These are phyloP conservation scores for Anadara kagoshimensis DNA, from an alignment of 1,140 invertebrate genomes.

Conservation along the genomic window DNA sequence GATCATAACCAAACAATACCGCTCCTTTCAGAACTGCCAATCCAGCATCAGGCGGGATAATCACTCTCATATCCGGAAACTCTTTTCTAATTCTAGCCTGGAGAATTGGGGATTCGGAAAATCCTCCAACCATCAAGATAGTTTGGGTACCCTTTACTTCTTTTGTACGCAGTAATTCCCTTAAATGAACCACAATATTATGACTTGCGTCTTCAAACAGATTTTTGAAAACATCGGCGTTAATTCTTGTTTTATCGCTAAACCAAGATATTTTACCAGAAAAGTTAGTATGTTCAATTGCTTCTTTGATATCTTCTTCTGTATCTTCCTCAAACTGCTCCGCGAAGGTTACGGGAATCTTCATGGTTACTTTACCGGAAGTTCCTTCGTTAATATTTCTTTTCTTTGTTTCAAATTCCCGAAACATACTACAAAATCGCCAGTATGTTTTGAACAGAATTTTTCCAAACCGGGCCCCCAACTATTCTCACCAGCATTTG, in stretches of 20 bases:
- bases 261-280: slow-evolving; percentile 14
- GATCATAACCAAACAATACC: slow-evolving; percentile 48
- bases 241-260: slow-evolving; percentile 31
- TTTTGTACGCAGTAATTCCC: slow-evolving; percentile 29
- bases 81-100: slow-evolving; percentile 27
- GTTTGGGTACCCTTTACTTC: slow-evolving; percentile 24
- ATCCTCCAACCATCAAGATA: slow-evolving; percentile 53
- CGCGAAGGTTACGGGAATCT: slow-evolving; percentile 33
- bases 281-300: slow-evolving; percentile 13
- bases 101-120: slow-evolving; percentile 39
- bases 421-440: slow-evolving; percentile 41
- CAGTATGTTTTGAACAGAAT: slow-evolving; percentile 23
- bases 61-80: slow-evolving; percentile 35
- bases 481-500: slow-evolving; percentile 38
- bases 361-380: slow-evolving; percentile 24
- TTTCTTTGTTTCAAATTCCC: slow-evolving; percentile 50
- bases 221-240: slow-evolving; percentile 2
- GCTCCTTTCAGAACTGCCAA: slow-evolving; percentile 51
- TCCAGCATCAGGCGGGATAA: slow-evolving; percentile 47
- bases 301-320: slow-evolving; percentile 32
- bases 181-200: slow-evolving; percentile 40
- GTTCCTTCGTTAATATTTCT: slow-evolving; percentile 23
- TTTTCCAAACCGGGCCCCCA: slow-evolving; percentile 5
- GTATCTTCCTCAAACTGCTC: slow-evolving; percentile 38
- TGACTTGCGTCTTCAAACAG: slow-evolving; percentile 35